Base-by-base conservation (phyloP, 2,888 invertebrate genomes). In the Chaetogeoica ovagalla region DNA sequence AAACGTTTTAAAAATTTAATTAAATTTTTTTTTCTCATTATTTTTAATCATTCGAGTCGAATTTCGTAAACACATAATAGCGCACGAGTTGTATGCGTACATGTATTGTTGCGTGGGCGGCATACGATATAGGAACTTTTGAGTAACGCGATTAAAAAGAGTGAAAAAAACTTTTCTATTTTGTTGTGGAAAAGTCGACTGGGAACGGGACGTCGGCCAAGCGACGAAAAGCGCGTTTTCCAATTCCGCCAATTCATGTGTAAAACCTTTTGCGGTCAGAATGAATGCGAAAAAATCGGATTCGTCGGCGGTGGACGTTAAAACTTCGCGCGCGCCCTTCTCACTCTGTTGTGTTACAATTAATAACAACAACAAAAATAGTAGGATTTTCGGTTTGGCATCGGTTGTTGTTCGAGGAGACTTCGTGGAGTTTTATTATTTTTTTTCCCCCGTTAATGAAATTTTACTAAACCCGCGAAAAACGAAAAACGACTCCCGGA, bases 191-290 rank as follows among this genome's bases (percentile, higher is more conserved):
- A n/a, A 66, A 69, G 48, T 52, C 30, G 6, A 52, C n/a, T 69
- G n/a, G n/a, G n/a, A 77, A 77, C 69, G 77, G 70, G 70, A 79
- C 55, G 55, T 62, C 7, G n/a, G 77, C 77, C 77, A 70, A 79
- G 48, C 57, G 8, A 63, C 57, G 8, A 63, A 15, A 37, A 30
- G 17, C 4, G 13, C 37, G 15, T 62, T 79, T 70, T 63, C 55
- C 23, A 79, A 57, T 70, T 37, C 2, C 11, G 13, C 39, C 62
- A 79, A 70, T 70, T 60, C 62, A 79, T 69, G n/a, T 21, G 19
- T 4, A 59, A 66, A 59, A 66, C 66, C 23, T 59, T 43, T 59
- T n/a, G 57, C 13, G 59, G n/a, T n/a, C n/a, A n/a, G n/a, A n/a
- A 75, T 17, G 59, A 69, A 77, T 62, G 13, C 48, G 9, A 76